Conservation (phyloP, 2,888 invertebrate genomes). For the Ptilodon capucinus region DNA sequence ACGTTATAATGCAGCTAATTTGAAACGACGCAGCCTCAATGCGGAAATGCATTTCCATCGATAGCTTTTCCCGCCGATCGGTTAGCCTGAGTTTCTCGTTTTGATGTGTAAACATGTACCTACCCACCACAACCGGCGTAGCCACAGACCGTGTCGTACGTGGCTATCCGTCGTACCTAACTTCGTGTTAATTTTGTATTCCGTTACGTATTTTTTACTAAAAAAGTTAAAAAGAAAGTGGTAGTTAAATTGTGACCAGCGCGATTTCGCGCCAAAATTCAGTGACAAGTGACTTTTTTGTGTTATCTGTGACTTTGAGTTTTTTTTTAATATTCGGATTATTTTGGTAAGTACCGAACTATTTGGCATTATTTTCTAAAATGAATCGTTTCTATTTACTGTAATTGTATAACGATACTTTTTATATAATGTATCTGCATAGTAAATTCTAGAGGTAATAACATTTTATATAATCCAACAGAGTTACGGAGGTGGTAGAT, state of each 20-base stretch:
- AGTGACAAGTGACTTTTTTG: slow-evolving; percentile 57
- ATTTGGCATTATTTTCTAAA: slow-evolving; percentile 27
- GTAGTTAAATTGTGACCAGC: slow-evolving; percentile 35
- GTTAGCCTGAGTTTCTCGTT: slow-evolving; percentile 44
- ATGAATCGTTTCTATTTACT: no score
- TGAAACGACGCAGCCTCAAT: slow-evolving; percentile 52
- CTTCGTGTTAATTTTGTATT: slow-evolving; percentile 19
- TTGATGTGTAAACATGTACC: slow-evolving; percentile 66
- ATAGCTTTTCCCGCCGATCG: slow-evolving; percentile 59
- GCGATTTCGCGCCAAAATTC: slow-evolving; percentile 47
- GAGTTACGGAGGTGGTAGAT: slow-evolving; percentile 1
- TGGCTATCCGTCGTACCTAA: slow-evolving; percentile 52
- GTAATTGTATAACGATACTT: slow-evolving; percentile 8
- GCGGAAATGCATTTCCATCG: slow-evolving; percentile 56
- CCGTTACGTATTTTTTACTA: slow-evolving; percentile 15
- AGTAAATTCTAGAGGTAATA: slow-evolving; percentile 12
- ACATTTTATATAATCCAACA: slow-evolving; percentile 37
- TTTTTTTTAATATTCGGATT: slow-evolving; percentile 39
- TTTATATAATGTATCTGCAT: neutral
- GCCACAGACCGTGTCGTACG: slow-evolving; percentile 70
- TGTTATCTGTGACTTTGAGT: slow-evolving; percentile 55
- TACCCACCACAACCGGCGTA: slow-evolving; percentile 67
- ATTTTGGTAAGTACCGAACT: slow-evolving; percentile 38
- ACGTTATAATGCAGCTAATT: slow-evolving; percentile 59
- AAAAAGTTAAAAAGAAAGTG: slow-evolving; percentile 36